Percentiles rank a stretch among this genome's conserved stretches.
These are phyloP conservation scores for Sebastes diploproa DNA, from an alignment of 2,797 vertebrate species.

Conservation along the genomic window DNA sequence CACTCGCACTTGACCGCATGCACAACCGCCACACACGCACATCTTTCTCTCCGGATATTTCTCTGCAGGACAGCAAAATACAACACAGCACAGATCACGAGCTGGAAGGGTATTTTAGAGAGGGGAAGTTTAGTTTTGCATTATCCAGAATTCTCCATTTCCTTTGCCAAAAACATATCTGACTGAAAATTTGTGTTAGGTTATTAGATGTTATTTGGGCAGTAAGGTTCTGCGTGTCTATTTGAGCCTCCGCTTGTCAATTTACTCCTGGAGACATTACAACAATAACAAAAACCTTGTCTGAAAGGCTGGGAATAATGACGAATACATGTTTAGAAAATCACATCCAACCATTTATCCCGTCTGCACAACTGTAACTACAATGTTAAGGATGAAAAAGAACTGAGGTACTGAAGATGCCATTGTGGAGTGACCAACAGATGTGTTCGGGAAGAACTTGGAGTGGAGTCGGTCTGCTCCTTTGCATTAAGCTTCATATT, in stretches of 20 bases:
- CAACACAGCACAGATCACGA: conserved; percentile 14
- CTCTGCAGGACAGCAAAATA: background rate
- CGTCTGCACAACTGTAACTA: conserved; percentile 3
- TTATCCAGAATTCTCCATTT: conserved; percentile 17
- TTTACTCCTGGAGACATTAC: background rate
- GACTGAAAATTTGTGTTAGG: background rate
- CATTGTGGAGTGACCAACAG: background rate
- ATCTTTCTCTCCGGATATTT: background rate
- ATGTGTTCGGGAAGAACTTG: conserved; percentile 27
- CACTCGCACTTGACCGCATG: background rate
- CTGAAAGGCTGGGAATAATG: background rate
- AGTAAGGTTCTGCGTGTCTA: background rate
- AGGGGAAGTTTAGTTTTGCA: conserved; percentile 13
- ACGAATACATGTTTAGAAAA: background rate
- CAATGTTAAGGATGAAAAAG: background rate
- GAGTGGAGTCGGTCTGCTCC: conserved; percentile 11
- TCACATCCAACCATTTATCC: conserved; percentile 4
- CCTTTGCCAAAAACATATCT: background rate
- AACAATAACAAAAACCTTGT: background rate
- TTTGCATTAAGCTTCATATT: background rate
- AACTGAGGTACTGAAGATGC: conserved; percentile 34
- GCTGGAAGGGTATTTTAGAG: conserved; percentile 7
- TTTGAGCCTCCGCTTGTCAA: background rate
- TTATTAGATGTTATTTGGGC: background rate
- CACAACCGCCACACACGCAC: background rate